Conservation (phyloP, 1,140 invertebrate species). For the Ptiloglossa arizonensis region DNA sequence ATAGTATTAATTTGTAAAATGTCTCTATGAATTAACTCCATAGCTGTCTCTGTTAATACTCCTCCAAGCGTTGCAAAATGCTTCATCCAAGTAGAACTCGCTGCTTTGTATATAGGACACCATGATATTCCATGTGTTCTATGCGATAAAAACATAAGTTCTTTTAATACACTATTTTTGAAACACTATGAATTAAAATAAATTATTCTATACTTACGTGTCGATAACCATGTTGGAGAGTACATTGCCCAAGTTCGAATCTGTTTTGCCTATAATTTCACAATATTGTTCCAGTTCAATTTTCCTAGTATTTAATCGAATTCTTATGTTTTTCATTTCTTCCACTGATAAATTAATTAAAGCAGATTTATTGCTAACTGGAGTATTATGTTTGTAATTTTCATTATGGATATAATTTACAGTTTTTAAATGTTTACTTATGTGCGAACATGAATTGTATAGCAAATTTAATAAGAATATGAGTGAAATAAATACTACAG, state of each 20-base stretch:
- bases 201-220: constrained; percentile 59
- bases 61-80: constrained; percentile 83
- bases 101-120: constrained; percentile 84
- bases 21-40: constrained; percentile 53
- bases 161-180: too few relatives aligned
- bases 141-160: constrained; percentile 32
- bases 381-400: not conserved
- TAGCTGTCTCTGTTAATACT: constrained; percentile 65
- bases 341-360: constrained; percentile 4
- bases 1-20: constrained; percentile 72
- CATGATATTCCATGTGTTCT: constrained; percentile 81
- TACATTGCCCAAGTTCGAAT: constrained; percentile 38
- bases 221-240: constrained; percentile 71
- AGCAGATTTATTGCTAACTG: constrained; percentile 8
- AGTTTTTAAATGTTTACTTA: constrained; percentile 27
- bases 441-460: constrained; percentile 29
- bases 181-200: too few relatives aligned
- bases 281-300: constrained; percentile 46
- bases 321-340: constrained; percentile 43
- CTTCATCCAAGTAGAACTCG: constrained; percentile 82
- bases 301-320: constrained; percentile 48
- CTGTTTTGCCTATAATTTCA: constrained; percentile 9
- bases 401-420: constrained; percentile 4
- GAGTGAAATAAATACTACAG: constrained; percentile 40
- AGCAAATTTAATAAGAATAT: constrained; percentile 40